A percentile compares a stretch with the other conserved stretches of the same genome.
Conservation (phyloP, 1,140 invertebrate species). For the Octopus sinensis region DNA sequence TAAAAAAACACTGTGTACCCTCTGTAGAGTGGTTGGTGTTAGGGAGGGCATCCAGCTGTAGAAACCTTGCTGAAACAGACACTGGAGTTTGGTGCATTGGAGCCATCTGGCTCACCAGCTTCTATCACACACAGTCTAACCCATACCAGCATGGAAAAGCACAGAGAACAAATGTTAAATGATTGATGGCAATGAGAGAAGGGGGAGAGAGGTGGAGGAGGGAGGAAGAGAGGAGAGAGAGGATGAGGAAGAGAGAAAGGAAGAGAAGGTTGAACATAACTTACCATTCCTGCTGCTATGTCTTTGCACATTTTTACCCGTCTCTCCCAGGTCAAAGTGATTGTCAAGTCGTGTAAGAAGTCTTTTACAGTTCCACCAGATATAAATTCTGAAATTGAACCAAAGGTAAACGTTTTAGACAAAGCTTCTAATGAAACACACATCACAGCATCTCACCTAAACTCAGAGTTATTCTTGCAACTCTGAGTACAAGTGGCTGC, state of each 20-base stretch:
- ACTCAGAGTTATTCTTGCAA: too few species aligned
- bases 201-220: neutral
- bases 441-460: too few species aligned
- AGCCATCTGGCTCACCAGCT: too few species aligned
- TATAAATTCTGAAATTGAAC: slow-evolving; percentile 45
- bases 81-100: too few species aligned
- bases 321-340: slow-evolving; percentile 45
- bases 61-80: too few species aligned
- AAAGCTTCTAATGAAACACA: too few species aligned
- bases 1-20: too few species aligned
- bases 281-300: slow-evolving; percentile 56
- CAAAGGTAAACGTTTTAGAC: too few species aligned
- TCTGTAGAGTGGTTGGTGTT: too few species aligned
- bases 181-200: neutral
- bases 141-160: neutral
- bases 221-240: neutral
- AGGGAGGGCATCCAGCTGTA: too few species aligned
- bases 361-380: slow-evolving; percentile 53
- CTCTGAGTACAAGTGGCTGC: too few species aligned
- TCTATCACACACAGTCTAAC: too few species aligned
- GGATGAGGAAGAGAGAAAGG: neutral
- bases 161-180: neutral
- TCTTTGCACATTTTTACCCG: slow-evolving; percentile 49
- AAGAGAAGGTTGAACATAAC: slow-evolving; percentile 3
- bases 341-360: slow-evolving; percentile 43